Conservation (phyloP, 2,797 vertebrate species). For the Anas flavirostris region DNA sequence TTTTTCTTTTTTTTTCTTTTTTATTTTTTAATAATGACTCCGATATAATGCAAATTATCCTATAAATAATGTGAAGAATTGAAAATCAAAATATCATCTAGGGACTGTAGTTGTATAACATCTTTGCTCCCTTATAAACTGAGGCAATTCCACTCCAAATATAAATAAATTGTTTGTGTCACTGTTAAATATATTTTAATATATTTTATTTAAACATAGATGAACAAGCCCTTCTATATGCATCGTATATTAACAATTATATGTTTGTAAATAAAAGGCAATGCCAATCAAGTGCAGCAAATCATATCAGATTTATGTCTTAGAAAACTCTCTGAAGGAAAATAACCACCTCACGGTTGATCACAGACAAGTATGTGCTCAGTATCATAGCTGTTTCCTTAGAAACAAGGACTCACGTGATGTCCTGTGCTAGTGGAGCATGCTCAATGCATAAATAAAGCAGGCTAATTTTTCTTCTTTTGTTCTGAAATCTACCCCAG, state of each 20-base stretch:
- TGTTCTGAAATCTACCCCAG: conserved; percentile 68
- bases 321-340: background rate
- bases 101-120: background rate
- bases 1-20: background rate
- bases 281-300: background rate
- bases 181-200: background rate
- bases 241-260: background rate
- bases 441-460: conserved; percentile 80
- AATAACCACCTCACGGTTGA: background rate
- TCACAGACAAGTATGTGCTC: conserved; percentile 38
- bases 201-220: background rate
- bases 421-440: conserved; percentile 66
- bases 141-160: background rate
- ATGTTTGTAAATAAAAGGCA: background rate
- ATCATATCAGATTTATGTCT: background rate
- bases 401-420: conserved; percentile 71
- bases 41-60: background rate
- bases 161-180: background rate
- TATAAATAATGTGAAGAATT: background rate
- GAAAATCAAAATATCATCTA: background rate
- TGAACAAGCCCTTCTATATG: background rate
- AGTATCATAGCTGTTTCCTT: conserved; percentile 68
- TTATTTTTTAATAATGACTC: background rate
- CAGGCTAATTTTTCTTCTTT: conserved; percentile 76
- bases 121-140: background rate